phyloP scores from a whole-genome alignment of 2,888 invertebrate species.

The Fabriciana adippe region DNA sequence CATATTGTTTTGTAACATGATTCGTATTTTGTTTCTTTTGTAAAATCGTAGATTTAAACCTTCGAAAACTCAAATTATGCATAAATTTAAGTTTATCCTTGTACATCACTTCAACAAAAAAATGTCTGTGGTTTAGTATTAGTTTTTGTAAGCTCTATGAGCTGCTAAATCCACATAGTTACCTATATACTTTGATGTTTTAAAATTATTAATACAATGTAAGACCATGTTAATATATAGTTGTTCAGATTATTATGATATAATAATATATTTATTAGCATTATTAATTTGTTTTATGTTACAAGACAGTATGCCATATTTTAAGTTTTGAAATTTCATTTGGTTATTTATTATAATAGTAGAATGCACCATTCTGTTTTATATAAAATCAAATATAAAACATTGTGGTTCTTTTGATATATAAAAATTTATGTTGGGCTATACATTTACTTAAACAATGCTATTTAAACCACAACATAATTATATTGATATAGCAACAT shows the following conservation, averaged over 20 bases:
- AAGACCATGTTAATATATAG: conserved; percentile 7
- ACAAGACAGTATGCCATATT: conserved; percentile 16
- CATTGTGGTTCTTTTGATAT: conserved; percentile 29
- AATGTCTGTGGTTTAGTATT: conserved; percentile 8
- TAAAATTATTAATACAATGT: conserved; percentile 5
- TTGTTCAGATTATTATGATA: conserved; percentile 5
- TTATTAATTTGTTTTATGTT: conserved; percentile 7
- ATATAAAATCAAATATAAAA: conserved; percentile 12
- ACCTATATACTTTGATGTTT: conserved; percentile 16
- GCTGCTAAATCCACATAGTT: conserved; percentile 1
- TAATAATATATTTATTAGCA: conserved; percentile 10
- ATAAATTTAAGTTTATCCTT: conserved; percentile 5
- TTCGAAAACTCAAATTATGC: not conserved
- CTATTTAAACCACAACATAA: conserved; percentile 14
- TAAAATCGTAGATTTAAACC: conserved; percentile 4
- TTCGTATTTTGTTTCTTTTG: conserved; percentile 1
- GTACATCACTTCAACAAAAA: conserved; percentile 5
- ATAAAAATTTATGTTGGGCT: conserved; percentile 47
- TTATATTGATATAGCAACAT: conserved; percentile 36
- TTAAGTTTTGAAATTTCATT: conserved; percentile 29
- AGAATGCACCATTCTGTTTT: conserved; percentile 27
- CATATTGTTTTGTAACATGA: conserved; percentile 28
- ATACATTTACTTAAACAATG: conserved; percentile 40
- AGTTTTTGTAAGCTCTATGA: conserved; percentile 12
- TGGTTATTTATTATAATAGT: conserved; percentile 31